Evolutionary conservation across 2,888 invertebrate genomes (phyloP).

Genomic region (Dioctria rufipes): DNA sequence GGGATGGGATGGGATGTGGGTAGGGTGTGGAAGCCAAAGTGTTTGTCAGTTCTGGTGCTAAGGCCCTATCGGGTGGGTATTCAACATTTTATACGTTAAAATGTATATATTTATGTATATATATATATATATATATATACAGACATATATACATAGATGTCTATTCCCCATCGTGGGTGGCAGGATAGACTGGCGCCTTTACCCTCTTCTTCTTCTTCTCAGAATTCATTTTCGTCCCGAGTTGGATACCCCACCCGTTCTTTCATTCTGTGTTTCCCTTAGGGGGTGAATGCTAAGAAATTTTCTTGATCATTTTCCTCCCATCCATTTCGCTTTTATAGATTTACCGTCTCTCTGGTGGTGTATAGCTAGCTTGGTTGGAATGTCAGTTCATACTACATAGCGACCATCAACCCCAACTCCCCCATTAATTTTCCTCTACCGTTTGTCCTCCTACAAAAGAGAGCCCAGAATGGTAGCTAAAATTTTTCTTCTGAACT

Average conservation of each 20-base stretch:
- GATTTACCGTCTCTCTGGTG: slow-evolving; percentile 53
- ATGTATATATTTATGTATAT: no score
- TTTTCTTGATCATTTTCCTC: slow-evolving; percentile 55
- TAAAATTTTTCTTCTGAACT: slow-evolving; percentile 51
- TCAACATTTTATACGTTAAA: no score
- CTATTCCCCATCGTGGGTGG: slow-evolving; percentile 44
- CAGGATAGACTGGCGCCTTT: slow-evolving; percentile 55
- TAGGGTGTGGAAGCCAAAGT: slow-evolving; percentile 49
- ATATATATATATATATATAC: no score
- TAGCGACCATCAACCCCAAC: slow-evolving; percentile 54
- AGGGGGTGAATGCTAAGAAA: slow-evolving; percentile 52
- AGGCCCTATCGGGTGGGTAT: slow-evolving; percentile 46
- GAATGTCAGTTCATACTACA: slow-evolving; percentile 53
- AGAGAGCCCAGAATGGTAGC: slow-evolving; percentile 50
- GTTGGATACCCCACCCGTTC: slow-evolving; percentile 46
- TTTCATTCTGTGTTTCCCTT: slow-evolving; percentile 52
- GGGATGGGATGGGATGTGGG: no score
- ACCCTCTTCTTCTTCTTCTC: slow-evolving; percentile 48
- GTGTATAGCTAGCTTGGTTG: slow-evolving; percentile 49
- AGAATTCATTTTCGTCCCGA: slow-evolving; percentile 52
- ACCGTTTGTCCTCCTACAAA: slow-evolving; percentile 43
- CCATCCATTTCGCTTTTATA: slow-evolving; percentile 55
- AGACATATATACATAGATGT: no score
- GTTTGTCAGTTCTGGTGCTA: slow-evolving; percentile 52
- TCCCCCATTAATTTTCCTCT: slow-evolving; percentile 53